Conservation (phyloP, 2,113 vertebrate species). For the Perognathus longimembris region DNA sequence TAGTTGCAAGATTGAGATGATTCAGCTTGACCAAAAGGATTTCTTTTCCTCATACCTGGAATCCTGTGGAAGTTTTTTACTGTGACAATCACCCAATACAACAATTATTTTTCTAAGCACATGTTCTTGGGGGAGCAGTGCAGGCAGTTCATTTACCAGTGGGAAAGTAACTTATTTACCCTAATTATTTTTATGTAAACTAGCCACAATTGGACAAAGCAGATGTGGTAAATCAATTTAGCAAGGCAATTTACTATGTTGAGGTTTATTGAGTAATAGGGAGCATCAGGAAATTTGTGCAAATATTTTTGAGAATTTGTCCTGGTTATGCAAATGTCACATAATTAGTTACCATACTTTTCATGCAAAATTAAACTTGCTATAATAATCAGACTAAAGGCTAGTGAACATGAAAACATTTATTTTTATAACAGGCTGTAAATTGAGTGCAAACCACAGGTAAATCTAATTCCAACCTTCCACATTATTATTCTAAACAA, state of each 20-base stretch:
- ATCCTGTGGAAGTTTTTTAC: background rate
- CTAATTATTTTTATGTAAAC: slow-evolving; percentile 66
- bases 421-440: slow-evolving; percentile 59
- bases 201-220: slow-evolving; percentile 40
- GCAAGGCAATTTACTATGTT: slow-evolving; percentile 72
- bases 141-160: background rate
- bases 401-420: slow-evolving; percentile 14
- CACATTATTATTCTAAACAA: slow-evolving; percentile 61
- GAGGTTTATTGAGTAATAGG: slow-evolving; percentile 66
- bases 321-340: slow-evolving; percentile 81
- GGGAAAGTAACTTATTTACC: slow-evolving; percentile 41
- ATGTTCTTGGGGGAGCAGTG: background rate
- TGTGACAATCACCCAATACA: background rate
- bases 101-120: background rate
- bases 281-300: slow-evolving; percentile 69
- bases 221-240: slow-evolving; percentile 66
- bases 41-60: no score
- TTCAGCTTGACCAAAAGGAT: no score
- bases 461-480: background rate
- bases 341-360: slow-evolving; percentile 84
- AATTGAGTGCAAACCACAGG: slow-evolving; percentile 57
- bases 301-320: slow-evolving; percentile 79
- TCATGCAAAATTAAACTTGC: slow-evolving; percentile 84
- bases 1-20: no score
- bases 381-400: no score